These are phyloP conservation scores for Tetranychus truncatus DNA, from an alignment of 2,888 invertebrate genomes.

Conservation along the genomic window DNA sequence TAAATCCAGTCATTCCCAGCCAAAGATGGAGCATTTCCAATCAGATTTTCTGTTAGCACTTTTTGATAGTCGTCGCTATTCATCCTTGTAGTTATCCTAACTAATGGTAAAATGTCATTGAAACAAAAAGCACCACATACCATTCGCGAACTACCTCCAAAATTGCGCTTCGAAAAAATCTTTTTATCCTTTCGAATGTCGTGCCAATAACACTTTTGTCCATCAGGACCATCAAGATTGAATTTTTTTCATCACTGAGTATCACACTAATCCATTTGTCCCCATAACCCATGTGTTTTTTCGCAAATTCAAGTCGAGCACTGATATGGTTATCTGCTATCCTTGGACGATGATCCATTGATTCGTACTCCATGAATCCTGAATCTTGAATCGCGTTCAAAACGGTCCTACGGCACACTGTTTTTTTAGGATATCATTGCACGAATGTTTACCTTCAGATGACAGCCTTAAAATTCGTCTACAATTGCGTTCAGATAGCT, in stretches of 20 bases:
- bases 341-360: conserved; percentile 1
- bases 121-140: not conserved
- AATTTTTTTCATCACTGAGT: not conserved
- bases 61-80: not conserved
- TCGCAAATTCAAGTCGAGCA: conserved; percentile 8
- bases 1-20: not conserved
- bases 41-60: not conserved
- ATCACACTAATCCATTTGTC: not conserved
- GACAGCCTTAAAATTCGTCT: not conserved
- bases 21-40: not conserved
- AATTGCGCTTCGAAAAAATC: not conserved
- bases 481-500: not conserved
- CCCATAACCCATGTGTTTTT: conserved; percentile 7
- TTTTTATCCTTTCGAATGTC: not conserved
- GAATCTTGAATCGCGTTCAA: not conserved
- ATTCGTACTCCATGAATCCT: not conserved
- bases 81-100: not conserved
- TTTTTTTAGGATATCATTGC: not conserved
- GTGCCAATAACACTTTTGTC: not conserved
- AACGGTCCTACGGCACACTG: not conserved
- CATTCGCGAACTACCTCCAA: not conserved
- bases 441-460: not conserved
- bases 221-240: not conserved
- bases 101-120: not conserved
- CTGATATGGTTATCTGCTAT: conserved; percentile 7